A percentile compares a stretch with the other conserved stretches of the same genome.
Evolutionary conservation across 2,797 vertebrate species (phyloP).

Genomic region (Cossypha dichroa): DNA sequence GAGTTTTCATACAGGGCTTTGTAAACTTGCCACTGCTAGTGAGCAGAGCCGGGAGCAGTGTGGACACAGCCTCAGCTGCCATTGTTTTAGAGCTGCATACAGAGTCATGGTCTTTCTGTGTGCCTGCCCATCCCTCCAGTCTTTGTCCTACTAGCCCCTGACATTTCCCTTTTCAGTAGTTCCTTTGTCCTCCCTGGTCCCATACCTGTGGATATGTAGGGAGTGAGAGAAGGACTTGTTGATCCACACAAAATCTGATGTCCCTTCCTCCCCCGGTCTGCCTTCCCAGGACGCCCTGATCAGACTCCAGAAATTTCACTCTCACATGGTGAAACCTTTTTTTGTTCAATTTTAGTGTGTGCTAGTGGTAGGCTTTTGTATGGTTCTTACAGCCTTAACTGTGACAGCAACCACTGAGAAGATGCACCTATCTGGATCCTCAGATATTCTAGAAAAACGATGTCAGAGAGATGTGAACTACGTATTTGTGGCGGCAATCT

Average conservation of each 20-base stretch:
- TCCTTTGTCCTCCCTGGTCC: neutral
- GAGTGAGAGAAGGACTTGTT: neutral
- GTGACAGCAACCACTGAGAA: neutral
- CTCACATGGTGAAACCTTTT: neutral
- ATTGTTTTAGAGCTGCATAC: neutral
- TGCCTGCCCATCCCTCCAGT: neutral
- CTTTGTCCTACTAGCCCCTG: neutral
- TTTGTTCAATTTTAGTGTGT: neutral
- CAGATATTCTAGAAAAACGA: neutral
- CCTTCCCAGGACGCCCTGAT: neutral
- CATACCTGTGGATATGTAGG: accelerated
- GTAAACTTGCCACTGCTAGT: neutral
- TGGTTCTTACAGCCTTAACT: neutral
- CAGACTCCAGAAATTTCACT: neutral
- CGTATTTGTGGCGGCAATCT: neutral
- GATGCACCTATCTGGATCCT: neutral
- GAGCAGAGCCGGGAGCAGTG: neutral
- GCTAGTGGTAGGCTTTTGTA: neutral
- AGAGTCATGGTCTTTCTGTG: neutral
- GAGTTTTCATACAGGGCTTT: neutral
- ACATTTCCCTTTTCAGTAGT: neutral
- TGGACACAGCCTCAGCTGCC: neutral
- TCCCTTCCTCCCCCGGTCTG: neutral
- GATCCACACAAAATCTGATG: neutral
- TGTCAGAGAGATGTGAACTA: neutral